These are phyloP conservation scores for Drosophila quadrilineata DNA, from an alignment of 1,140 invertebrate genomes.

Conservation along the genomic window DNA sequence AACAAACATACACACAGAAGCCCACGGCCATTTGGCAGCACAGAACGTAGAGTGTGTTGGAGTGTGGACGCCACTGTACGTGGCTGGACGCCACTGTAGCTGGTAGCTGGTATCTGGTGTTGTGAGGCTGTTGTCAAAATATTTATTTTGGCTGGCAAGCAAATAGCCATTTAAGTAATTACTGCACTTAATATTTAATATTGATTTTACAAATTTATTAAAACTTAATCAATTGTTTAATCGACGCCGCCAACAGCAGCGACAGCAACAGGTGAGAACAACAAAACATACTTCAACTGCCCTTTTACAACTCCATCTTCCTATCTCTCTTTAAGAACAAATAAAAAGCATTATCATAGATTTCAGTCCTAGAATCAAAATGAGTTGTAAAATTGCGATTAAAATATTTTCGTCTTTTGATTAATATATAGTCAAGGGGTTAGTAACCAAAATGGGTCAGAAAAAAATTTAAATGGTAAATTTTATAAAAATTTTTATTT, in stretches of 20 bases:
- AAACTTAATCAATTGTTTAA: slow-evolving; percentile 76
- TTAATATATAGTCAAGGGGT: too few relatives aligned
- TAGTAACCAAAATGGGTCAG: too few relatives aligned
- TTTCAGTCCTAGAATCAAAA: too few relatives aligned
- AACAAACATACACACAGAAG: slow-evolving; percentile 41
- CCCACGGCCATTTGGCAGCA: slow-evolving; percentile 48
- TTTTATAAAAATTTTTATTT: too few relatives aligned
- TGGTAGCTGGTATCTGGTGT: slow-evolving; percentile 20
- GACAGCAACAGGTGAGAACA: slow-evolving; percentile 13
- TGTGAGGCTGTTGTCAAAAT: slow-evolving; percentile 69
- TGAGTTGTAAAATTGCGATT: too few relatives aligned
- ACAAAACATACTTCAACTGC: too few relatives aligned
- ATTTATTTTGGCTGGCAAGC: slow-evolving; percentile 65
- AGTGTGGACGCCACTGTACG: not conserved
- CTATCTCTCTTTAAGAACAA: too few relatives aligned
- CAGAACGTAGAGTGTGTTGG: not conserved
- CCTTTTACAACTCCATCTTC: too few relatives aligned
- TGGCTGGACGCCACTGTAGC: not conserved
- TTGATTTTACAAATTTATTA: slow-evolving; percentile 78
- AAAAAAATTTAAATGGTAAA: too few relatives aligned
- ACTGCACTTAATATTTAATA: slow-evolving; percentile 76
- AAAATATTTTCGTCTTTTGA: too few relatives aligned
- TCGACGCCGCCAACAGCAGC: slow-evolving; percentile 10
- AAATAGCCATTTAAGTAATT: slow-evolving; percentile 78
- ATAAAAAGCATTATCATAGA: too few relatives aligned